phyloP scores from a whole-genome alignment of 2,797 vertebrate genomes.

The Cossypha polioptera region DNA sequence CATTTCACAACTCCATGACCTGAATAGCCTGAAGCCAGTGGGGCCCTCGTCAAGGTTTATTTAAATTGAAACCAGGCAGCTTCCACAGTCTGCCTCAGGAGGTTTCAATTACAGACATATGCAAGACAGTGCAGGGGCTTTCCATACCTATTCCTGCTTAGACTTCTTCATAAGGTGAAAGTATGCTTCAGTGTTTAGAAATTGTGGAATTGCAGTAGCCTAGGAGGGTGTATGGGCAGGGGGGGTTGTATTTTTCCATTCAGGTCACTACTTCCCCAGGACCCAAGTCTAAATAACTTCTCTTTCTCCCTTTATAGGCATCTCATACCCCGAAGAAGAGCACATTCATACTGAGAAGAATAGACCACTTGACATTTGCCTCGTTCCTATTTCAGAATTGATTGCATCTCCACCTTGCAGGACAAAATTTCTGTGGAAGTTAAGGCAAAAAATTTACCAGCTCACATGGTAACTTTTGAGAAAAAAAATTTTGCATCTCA shows the following conservation, averaged over 20 bases:
- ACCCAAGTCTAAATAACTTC: neutral
- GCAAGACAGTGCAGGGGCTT: neutral
- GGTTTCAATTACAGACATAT: neutral
- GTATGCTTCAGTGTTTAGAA: neutral
- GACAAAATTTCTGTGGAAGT: neutral
- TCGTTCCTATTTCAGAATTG: neutral
- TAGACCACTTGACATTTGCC: neutral
- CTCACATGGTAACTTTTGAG: neutral
- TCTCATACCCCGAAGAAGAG: neutral
- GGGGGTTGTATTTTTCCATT: neutral
- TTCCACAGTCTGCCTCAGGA: neutral
- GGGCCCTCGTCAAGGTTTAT: neutral
- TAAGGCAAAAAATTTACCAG: neutral
- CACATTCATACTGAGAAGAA: neutral
- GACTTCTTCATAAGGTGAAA: neutral
- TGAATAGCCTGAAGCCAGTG: neutral
- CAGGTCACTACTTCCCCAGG: neutral
- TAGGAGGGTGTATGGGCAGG: accelerated
- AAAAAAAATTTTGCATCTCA: neutral
- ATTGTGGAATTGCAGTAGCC: neutral
- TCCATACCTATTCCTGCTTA: neutral
- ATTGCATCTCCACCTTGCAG: neutral
- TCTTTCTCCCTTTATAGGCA: neutral
- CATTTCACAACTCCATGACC: conserved; percentile 6
- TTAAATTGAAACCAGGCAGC: neutral